Conservation (phyloP, 2,113 vertebrate genomes). For the Monarcha castaneiventris region DNA sequence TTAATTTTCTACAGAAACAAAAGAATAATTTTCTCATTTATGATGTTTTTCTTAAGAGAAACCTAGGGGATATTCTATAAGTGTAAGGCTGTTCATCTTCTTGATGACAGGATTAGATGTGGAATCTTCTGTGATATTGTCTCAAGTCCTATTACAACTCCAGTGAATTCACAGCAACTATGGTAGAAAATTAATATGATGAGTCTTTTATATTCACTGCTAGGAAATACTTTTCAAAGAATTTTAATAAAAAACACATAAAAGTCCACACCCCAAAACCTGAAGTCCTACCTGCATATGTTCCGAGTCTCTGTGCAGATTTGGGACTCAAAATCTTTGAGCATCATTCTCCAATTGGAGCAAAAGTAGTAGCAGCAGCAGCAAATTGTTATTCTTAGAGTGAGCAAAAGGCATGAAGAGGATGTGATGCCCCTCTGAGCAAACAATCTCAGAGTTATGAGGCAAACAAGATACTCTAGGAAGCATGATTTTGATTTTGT, state of each 20-base stretch:
- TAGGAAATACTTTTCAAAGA: background rate
- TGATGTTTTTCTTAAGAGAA: background rate
- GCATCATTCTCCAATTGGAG: background rate
- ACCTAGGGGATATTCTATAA: background rate
- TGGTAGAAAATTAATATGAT: background rate
- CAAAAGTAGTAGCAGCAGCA: background rate
- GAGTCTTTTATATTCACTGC: background rate
- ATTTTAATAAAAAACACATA: background rate
- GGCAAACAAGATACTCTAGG: background rate
- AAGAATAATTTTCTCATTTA: background rate
- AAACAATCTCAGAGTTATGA: background rate
- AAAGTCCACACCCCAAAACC: background rate
- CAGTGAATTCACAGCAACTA: background rate
- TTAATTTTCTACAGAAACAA: background rate
- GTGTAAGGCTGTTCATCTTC: background rate
- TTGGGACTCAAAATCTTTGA: background rate
- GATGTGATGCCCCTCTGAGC: background rate
- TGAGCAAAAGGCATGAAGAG: background rate
- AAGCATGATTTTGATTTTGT: background rate
- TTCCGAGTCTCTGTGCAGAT: background rate
- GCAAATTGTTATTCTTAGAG: background rate
- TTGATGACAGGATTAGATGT: background rate
- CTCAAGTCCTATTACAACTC: background rate
- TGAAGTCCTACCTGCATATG: background rate
- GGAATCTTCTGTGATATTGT: background rate